Evolutionary conservation across 2,888 invertebrate genomes (phyloP).

Genomic region (Melangyna quadrimaculata): DNA sequence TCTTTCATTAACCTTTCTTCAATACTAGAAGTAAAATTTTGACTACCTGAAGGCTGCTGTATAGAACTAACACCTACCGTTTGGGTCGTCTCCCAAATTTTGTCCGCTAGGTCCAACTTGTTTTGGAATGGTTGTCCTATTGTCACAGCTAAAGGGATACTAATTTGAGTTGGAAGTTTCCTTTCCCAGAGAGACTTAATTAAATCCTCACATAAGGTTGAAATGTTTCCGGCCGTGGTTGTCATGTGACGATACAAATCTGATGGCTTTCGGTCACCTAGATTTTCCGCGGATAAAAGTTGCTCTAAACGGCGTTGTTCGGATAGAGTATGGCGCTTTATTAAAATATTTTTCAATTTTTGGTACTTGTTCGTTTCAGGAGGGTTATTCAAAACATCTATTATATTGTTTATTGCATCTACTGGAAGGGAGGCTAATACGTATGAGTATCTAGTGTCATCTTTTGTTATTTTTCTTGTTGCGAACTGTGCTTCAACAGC

Average conservation of each 20-base stretch:
- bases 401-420: neutral
- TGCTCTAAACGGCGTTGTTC: neutral
- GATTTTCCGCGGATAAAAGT: neutral
- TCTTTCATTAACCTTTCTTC: neutral
- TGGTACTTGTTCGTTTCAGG: neutral
- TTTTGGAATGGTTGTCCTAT: too few species aligned
- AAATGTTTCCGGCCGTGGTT: slow-evolving; percentile 1
- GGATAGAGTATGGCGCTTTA: neutral
- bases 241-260: slow-evolving; percentile 4
- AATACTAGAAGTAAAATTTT: neutral
- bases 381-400: neutral
- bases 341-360: neutral
- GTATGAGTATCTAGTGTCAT: neutral
- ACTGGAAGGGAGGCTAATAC: neutral
- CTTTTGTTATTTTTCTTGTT: slow-evolving; percentile 7
- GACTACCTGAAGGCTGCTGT: neutral
- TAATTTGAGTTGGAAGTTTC: too few species aligned
- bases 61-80: neutral
- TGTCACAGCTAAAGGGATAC: too few species aligned
- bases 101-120: neutral
- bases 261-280: neutral
- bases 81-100: slow-evolving; percentile 15
- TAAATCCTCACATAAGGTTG: neutral
- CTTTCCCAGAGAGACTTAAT: too few species aligned
- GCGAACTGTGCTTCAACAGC: slow-evolving; percentile 22